Conservation (phyloP, 2,113 vertebrate species). For the Aepyceros melampus region DNA sequence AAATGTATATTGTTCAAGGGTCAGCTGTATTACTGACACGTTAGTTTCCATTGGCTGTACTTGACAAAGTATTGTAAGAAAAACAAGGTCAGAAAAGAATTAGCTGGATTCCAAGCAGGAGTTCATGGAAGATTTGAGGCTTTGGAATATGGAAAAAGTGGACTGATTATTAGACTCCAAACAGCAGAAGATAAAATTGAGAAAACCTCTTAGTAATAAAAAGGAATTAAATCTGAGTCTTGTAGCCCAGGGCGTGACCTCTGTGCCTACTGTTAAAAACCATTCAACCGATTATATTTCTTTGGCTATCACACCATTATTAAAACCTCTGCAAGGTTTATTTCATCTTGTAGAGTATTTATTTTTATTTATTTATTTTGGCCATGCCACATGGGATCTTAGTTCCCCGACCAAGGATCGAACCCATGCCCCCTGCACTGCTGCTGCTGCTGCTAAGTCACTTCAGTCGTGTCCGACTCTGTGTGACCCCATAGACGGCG, state of each 20-base stretch:
- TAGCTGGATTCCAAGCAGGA: not conserved
- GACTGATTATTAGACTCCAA: slow-evolving; percentile 16
- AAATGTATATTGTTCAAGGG: not conserved
- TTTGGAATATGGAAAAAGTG: not conserved
- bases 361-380: not conserved
- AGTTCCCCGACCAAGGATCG: not conserved
- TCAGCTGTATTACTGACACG: not conserved
- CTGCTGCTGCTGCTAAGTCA: no score
- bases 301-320: not conserved
- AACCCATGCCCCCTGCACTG: not conserved
- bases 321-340: not conserved
- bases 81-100: slow-evolving; percentile 11
- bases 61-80: not conserved
- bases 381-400: not conserved
- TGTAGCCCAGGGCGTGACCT: not conserved
- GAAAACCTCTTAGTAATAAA: not conserved
- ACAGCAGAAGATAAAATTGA: not conserved
- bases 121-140: not conserved
- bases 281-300: not conserved
- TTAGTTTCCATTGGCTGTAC: slow-evolving; percentile 5
- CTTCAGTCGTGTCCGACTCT: no score
- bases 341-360: not conserved
- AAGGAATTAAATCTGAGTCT: not conserved
- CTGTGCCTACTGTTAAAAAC: not conserved
- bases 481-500: no score